phyloP scores from a whole-genome alignment of 1,140 invertebrate species.

The Solenopsis fugax region DNA sequence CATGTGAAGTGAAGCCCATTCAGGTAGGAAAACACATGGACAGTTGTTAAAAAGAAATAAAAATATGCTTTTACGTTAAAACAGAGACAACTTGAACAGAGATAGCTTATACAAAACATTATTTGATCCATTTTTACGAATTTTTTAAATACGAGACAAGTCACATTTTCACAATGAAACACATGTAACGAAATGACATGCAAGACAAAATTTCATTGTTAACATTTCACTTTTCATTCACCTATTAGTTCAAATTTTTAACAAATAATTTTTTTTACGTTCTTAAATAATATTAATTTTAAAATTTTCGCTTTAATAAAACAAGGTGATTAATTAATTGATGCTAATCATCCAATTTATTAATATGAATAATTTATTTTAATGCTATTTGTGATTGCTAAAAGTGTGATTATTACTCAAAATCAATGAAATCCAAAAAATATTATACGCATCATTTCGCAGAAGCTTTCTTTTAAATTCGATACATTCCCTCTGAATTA shows the following conservation, averaged over 20 bases:
- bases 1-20: no score
- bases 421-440: not conserved
- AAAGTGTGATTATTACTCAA: not conserved
- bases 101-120: no score
- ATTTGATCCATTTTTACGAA: no score
- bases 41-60: no score
- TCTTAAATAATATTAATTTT: not conserved
- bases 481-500: not conserved
- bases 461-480: not conserved
- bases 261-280: not conserved
- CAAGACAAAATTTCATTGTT: no score
- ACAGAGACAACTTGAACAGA: no score
- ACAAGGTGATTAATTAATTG: slow-evolving; percentile 13
- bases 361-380: not conserved
- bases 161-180: no score
- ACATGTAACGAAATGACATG: no score
- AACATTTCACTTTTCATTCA: no score
- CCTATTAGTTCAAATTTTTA: not conserved
- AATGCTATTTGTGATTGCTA: not conserved
- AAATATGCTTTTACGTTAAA: no score
- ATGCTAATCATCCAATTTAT: not conserved
- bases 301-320: not conserved
- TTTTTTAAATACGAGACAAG: no score
- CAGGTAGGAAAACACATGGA: no score
- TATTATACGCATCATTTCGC: not conserved